Evolutionary conservation across 2,888 invertebrate genomes (phyloP).

Genomic region (Halictus quadricinctus): DNA sequence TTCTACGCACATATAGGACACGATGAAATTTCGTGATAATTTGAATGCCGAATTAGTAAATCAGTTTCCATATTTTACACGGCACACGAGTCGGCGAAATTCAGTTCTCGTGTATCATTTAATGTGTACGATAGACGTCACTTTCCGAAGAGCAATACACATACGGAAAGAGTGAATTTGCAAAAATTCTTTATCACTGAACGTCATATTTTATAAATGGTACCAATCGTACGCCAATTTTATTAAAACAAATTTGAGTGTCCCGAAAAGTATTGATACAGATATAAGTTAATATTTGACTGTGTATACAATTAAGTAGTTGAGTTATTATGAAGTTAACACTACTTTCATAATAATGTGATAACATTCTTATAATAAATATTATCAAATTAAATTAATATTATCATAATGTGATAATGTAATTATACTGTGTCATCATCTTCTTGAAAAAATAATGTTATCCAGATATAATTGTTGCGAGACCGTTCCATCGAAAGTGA

Average conservation of each 20-base stretch:
- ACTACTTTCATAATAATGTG: background rate
- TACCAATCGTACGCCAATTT: background rate
- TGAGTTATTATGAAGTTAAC: background rate
- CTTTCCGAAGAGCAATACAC: background rate
- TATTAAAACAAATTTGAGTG: no score
- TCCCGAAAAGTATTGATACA: no score
- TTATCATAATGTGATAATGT: no score
- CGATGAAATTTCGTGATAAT: conserved; percentile 51
- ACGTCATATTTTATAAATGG: background rate
- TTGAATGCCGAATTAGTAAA: conserved; percentile 44
- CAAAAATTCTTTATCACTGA: background rate
- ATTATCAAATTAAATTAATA: no score
- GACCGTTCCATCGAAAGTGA: background rate
- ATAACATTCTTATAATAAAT: no score
- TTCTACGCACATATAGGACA: conserved; percentile 26
- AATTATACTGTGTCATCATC: background rate
- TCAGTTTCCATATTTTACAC: conserved; percentile 28
- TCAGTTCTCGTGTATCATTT: conserved; percentile 43
- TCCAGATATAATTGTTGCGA: background rate
- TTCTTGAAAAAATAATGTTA: background rate
- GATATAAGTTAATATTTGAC: background rate
- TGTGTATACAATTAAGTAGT: background rate
- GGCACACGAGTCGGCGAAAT: conserved; percentile 31
- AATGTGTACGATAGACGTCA: conserved; percentile 13
- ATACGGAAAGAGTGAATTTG: background rate